Base-by-base conservation (phyloP, 1,140 invertebrate genomes). In the Papilio dardanus region DNA sequence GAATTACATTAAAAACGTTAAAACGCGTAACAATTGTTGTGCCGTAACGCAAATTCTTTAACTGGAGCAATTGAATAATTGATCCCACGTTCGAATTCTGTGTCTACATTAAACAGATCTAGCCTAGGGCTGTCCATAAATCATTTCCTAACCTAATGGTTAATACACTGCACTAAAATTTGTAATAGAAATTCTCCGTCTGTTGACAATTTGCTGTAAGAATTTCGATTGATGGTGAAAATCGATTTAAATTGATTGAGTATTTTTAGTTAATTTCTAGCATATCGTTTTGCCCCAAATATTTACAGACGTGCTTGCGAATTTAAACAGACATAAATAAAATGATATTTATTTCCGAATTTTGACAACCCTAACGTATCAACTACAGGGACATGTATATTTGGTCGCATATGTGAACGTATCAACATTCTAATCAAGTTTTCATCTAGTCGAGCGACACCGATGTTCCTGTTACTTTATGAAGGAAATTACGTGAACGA, bases 81-180 rank as follows among this genome's bases (percentile, higher is more conserved):
- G 83, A 88, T 92, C 87, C 87, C 85, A 89, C 87, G 90, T 89
- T 89, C 88, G 86, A 83, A 79, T 88, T 85, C 71, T 85, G 85
- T 77, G 79, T 35, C n/a, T 74, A 76, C 74, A 33, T 74, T 73
- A 33, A 28, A 24, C 74, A 33, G 40, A 33, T 77, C 37, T 46
- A 24, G 67, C 10, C 37, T 46, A 40, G 67, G 21, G 66, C 71
- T 74, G 28, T 35, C 35, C n/a, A 35, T 33, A 14, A 33, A 31
- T 30, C 33, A 12, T 62, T 28, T 14, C 5, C 3, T 58, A 24
- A 54, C 1, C 1, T 54, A n/a, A n/a, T n/a, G n/a, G n/a, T n/a
- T n/a, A n/a, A n/a, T n/a, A n/a, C n/a, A n/a, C n/a, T n/a, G n/a
- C n/a, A n/a, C n/a, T n/a, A n/a, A n/a, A n/a, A n/a, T n/a, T n/a